A percentile compares a stretch with the other conserved stretches of the same genome.
Conservation (phyloP, 2,888 invertebrate species). For the Tromatobia lineatoria region DNA sequence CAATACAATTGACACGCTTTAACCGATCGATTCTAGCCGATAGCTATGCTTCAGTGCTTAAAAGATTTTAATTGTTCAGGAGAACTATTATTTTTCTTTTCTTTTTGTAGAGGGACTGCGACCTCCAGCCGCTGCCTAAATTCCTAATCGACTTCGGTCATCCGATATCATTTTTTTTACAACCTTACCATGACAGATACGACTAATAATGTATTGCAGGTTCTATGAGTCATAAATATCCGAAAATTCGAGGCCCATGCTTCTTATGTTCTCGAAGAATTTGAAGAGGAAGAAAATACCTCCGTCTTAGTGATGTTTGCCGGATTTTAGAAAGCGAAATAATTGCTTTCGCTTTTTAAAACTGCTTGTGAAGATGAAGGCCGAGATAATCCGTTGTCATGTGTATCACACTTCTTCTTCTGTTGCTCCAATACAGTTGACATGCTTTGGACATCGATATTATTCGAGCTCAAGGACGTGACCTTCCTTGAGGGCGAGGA, state of each 20-base stretch:
- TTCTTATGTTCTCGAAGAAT: constrained; percentile 40
- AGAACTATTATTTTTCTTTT: neutral
- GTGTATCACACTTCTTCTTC: constrained; percentile 18
- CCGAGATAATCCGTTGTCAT: neutral
- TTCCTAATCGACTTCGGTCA: constrained; percentile 26
- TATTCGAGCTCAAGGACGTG: constrained; percentile 16
- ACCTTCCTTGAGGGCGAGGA: neutral
- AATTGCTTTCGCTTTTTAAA: constrained; percentile 68
- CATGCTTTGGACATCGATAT: constrained; percentile 37
- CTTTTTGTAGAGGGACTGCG: neutral
- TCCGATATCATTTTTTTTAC: constrained; percentile 24
- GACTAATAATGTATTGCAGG: constrained; percentile 5
- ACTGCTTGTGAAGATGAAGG: neutral
- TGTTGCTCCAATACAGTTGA: constrained; percentile 53
- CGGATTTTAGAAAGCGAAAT: constrained; percentile 69
- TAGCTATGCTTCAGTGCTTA: neutral
- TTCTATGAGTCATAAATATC: constrained; percentile 17
- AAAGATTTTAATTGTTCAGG: constrained; percentile 18
- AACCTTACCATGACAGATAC: constrained; percentile 4
- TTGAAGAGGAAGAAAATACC: constrained; percentile 60
- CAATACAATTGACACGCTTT: constrained; percentile 43
- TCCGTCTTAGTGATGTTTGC: constrained; percentile 66
- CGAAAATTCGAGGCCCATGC: constrained; percentile 11
- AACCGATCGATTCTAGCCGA: constrained; percentile 8
- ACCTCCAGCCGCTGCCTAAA: constrained; percentile 23